Evolutionary conservation across 1,140 invertebrate genomes (phyloP).

Genomic region (Orchestia grillus): DNA sequence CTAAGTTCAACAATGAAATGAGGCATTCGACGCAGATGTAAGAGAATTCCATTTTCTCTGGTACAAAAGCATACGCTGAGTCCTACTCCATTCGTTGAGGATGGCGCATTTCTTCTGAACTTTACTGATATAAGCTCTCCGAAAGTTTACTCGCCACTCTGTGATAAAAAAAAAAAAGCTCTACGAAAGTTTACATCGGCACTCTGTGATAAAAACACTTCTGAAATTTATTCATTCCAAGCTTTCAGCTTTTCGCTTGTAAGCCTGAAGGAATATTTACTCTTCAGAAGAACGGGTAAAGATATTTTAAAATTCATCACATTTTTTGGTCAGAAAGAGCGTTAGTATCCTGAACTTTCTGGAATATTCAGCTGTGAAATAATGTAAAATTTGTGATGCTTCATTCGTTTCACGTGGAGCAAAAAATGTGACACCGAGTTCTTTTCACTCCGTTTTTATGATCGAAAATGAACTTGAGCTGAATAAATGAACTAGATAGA

Average conservation of each 20-base stretch:
- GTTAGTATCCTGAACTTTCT: too few species aligned
- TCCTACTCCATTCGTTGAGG: neutral
- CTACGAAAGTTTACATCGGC: neutral
- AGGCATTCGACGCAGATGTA: conserved; percentile 11
- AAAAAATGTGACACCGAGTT: too few species aligned
- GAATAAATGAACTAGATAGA: too few species aligned
- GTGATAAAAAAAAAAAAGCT: too few species aligned
- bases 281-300: neutral
- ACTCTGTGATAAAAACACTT: neutral
- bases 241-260: neutral
- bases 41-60: neutral
- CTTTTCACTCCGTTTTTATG: too few species aligned
- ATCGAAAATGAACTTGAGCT: too few species aligned
- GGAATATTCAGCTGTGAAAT: too few species aligned
- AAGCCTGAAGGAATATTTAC: neutral
- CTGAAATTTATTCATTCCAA: neutral
- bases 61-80: conserved; percentile 4
- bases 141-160: neutral
- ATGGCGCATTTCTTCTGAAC: conserved; percentile 40
- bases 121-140: conserved; percentile 16
- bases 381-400: too few species aligned
- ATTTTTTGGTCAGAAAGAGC: too few species aligned
- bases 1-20: conserved; percentile 34
- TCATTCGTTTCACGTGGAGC: too few species aligned
- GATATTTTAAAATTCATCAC: too few species aligned